Base-by-base conservation (phyloP, 2,797 vertebrate species). In the Gouania willdenowi region DNA sequence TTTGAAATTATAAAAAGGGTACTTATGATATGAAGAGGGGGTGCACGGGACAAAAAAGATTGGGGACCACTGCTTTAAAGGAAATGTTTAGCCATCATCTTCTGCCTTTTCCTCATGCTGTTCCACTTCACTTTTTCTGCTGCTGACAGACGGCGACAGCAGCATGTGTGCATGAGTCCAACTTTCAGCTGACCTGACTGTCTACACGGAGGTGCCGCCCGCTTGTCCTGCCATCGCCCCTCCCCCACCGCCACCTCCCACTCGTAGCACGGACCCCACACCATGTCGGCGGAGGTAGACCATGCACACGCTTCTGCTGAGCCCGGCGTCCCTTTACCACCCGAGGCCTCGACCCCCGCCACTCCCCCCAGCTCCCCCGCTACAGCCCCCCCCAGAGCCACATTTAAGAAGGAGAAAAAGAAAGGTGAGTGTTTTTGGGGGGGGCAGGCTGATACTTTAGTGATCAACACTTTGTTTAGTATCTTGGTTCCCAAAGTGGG, bases 331-430 rank as follows among this genome's bases (percentile, higher is more conserved):
- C 2, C 50, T 0, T 28, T 75, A n/a, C 23, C 53, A 0, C 1
- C 72, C 3, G 12, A 61, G 3, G 12, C 30, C 33, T 17, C 67
- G 0, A 30, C 56, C 26, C 8, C 70, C 18, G 33, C 2, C 41
- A 72, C 44, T 10, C 64, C 72, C 14, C 75, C 81, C 16, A 48
- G 65, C 33, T 74, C 84, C 6, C 77, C 86, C 1, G 7, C 56
- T 7, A 41, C 78, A 3, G 73, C 83, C 14, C 10, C 66, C 3
- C 82, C 91, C 35, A 86, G 88, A 69, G 85, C 87, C 1, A 68
- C 87, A 0, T 90, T 91, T 12, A 95, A 89, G 77, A 97, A 90
- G 16, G 95, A 98, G 41, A 97, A 93, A 79, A 97, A 92, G 83
- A 98, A 90, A 87, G 90, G 95, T 97, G 76, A 59, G 38, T 32